A percentile compares a stretch with the other conserved stretches of the same genome.
Evolutionary conservation across 2,113 vertebrate species (phyloP).

Genomic region (Neogobius melanostomus): DNA sequence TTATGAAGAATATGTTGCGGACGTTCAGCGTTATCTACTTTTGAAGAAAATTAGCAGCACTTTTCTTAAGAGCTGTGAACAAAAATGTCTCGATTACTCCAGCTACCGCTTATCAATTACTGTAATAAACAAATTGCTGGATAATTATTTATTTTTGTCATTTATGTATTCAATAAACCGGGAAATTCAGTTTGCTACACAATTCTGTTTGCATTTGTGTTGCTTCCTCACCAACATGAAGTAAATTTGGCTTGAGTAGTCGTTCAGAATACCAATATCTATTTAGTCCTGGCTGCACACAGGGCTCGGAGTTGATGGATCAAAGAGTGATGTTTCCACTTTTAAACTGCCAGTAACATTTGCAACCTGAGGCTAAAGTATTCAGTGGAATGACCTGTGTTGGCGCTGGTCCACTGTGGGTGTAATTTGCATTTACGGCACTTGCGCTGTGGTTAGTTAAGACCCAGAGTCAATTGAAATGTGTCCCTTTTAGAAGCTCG

Average conservation of each 20-base stretch:
- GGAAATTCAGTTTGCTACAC: constrained; percentile 55
- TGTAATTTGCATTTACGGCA: constrained; percentile 13
- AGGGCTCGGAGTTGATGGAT: constrained; percentile 11
- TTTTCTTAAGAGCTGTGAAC: too few species aligned
- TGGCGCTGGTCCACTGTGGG: constrained; percentile 1
- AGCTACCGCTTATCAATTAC: too few species aligned
- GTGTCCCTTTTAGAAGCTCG: neutral
- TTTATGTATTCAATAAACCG: constrained; percentile 47
- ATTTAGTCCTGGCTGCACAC: constrained; percentile 13
- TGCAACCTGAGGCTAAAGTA: constrained; percentile 10
- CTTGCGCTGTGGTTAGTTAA: neutral
- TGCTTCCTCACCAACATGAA: constrained; percentile 23
- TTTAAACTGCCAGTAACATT: constrained; percentile 28
- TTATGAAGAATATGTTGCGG: neutral
- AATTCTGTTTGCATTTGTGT: constrained; percentile 12
- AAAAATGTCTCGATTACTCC: too few species aligned
- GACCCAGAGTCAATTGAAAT: neutral
- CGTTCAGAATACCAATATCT: constrained; percentile 4
- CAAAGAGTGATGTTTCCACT: constrained; percentile 14
- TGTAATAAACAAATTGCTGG: too few species aligned
- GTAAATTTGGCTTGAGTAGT: constrained; percentile 3
- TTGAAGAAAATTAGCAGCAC: too few species aligned
- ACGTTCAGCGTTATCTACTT: too few species aligned
- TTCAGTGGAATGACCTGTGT: constrained; percentile 4
- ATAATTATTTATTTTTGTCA: constrained; percentile 28